Percentiles rank a stretch among this genome's conserved stretches.
These are phyloP conservation scores for Griposia aprilina DNA, from an alignment of 2,888 invertebrate species.

Conservation along the genomic window DNA sequence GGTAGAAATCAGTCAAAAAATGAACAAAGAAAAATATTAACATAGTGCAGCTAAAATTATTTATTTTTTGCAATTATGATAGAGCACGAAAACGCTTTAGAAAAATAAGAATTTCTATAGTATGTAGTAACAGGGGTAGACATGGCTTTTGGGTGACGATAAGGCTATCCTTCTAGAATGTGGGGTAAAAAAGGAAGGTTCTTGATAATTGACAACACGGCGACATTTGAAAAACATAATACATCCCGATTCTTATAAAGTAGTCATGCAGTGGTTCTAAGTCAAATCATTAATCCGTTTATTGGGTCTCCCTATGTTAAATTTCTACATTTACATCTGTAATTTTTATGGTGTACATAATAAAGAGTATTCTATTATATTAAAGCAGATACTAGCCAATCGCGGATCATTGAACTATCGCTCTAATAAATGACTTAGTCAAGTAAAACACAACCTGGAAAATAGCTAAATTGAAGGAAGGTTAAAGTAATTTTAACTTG, in stretches of 20 bases:
- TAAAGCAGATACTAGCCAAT: not conserved
- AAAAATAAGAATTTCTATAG: not conserved
- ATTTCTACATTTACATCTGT: no score
- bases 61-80: no score
- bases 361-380: no score
- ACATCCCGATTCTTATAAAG: not conserved
- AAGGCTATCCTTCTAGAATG: not conserved
- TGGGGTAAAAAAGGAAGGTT: not conserved
- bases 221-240: no score
- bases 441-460: constrained; percentile 27
- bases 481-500: constrained; percentile 32
- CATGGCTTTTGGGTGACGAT: not conserved
- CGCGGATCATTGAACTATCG: not conserved
- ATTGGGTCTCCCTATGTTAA: no score
- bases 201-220: no score
- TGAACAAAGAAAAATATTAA: constrained; percentile 27
- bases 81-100: no score
- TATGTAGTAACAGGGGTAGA: not conserved
- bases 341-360: no score
- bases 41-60: constrained; percentile 34
- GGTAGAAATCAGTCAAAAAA: constrained; percentile 51
- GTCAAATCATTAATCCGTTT: no score
- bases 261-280: not conserved
- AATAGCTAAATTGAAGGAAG: constrained; percentile 31
- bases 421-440: not conserved